Conservation (phyloP, 1,140 invertebrate genomes). For the Sipha flava region DNA sequence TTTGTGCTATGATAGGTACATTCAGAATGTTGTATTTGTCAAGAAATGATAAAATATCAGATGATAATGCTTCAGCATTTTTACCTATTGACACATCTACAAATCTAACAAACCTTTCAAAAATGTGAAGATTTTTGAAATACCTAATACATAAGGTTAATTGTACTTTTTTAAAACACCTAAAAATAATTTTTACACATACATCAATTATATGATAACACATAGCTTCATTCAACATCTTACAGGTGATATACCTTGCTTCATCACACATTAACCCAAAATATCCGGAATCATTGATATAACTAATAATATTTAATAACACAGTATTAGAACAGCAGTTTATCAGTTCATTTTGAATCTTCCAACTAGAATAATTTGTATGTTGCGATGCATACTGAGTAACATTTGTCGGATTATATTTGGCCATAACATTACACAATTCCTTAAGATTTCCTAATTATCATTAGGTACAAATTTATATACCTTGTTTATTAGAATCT, state of each 20-base stretch:
- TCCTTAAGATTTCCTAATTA: background rate
- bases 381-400: background rate
- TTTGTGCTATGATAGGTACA: constrained; percentile 12
- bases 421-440: background rate
- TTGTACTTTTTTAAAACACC: background rate
- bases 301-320: background rate
- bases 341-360: background rate
- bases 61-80: background rate
- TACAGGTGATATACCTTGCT: background rate
- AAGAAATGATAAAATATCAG: background rate
- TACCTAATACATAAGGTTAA: background rate
- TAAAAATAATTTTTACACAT: background rate
- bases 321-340: background rate
- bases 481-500: background rate
- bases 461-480: too few relatives aligned
- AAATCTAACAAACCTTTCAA: background rate
- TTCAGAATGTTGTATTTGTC: background rate
- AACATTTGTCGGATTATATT: background rate
- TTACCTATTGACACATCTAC: background rate
- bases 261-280: too few relatives aligned
- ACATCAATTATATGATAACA: background rate
- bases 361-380: background rate
- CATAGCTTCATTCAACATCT: too few relatives aligned
- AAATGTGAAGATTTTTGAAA: background rate
- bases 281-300: background rate